Base-by-base conservation (phyloP, 1,140 invertebrate genomes). In the Arctopsyche grandis region DNA sequence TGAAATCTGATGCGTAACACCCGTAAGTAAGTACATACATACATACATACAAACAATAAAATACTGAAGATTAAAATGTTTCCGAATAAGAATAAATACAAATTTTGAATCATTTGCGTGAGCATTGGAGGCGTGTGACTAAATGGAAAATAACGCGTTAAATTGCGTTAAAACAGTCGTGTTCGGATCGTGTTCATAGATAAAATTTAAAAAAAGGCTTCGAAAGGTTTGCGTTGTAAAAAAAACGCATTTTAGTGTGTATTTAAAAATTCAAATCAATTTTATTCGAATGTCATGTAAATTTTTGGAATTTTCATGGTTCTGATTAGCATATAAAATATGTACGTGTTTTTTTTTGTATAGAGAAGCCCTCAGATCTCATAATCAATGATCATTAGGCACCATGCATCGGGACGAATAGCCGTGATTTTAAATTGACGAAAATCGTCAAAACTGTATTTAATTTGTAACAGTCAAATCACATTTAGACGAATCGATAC, bases 331-430 rank as follows among this genome's bases (percentile, higher is more conserved):
- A 38, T 38, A 38, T 7, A 4, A 38, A 38, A 38, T 38, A 38
- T 38, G 7, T 4, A 38, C 29, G 29, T 4, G 14, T 46, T 46
- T 46, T 46, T 9, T 9, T 12, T 52, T 66, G 21, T 21, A 12
- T 24, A 16, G 21, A 16, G 10, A 7, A 24, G 60, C 60, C n/a
- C 60, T 66, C 60, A 66, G 60, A 66, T 66, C 60, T 66, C 60
- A 66, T 66, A 66, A 66, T 66, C 60, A 22, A 66, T 66, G 21
- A 66, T 66, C 60, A 66, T 66, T 66, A 66, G 60, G 21, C 60
- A 66, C 60, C 29, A 12, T 66, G 60, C 60, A 66, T 16, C 16
- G 12, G 3, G 3, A 52, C 16, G 48, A 14, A 3, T 52, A 14
- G 16, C 1, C 48, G 3, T 52, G 48, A 12, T 5, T 5, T 4